Percentiles rank a stretch among this genome's conserved stretches.
Evolutionary conservation across 2,888 invertebrate genomes (phyloP).

Genomic region (Lasius platythorax): DNA sequence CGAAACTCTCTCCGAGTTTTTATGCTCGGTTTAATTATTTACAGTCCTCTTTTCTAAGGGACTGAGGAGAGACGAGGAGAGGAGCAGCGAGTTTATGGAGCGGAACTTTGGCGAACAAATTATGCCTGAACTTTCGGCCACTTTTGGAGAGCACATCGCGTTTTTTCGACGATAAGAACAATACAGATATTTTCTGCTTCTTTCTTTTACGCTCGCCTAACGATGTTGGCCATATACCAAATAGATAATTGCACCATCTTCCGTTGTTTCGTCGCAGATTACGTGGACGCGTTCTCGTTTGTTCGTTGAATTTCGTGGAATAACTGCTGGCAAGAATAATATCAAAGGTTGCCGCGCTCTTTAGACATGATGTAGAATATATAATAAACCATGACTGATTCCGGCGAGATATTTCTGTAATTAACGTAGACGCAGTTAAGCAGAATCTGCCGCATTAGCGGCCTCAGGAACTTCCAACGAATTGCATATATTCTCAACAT

Average conservation of each 20-base stretch:
- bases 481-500: constrained; percentile 21
- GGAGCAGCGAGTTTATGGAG: constrained; percentile 72
- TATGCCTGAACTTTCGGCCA: constrained; percentile 48
- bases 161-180: constrained; percentile 6
- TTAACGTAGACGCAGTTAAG: constrained; percentile 43
- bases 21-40: constrained; percentile 78
- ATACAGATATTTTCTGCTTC: background rate
- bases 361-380: background rate
- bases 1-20: constrained; percentile 67
- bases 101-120: constrained; percentile 77
- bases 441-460: constrained; percentile 43
- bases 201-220: background rate
- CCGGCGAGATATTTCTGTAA: constrained; percentile 44
- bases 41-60: constrained; percentile 60
- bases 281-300: background rate
- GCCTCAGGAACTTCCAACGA: background rate
- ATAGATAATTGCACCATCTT: constrained; percentile 12
- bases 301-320: background rate
- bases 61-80: background rate
- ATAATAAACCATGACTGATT: constrained; percentile 38
- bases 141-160: constrained; percentile 16
- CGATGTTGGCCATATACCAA: background rate
- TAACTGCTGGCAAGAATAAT: constrained; percentile 12
- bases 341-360: constrained; percentile 30
- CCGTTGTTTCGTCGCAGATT: background rate